A percentile compares a stretch with the other conserved stretches of the same genome.
Conservation (phyloP, 2,113 vertebrate species). For the human region GRCh38 chr14:88745001-88745500, state of each 20-base stretch:
- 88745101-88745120: neutral
- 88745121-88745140: conserved; percentile 22
- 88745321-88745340: neutral
- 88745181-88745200: neutral
- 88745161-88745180: neutral
- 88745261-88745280: conserved; percentile 28
- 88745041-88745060: conserved; percentile 2
- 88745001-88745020: neutral
- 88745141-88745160: conserved; percentile 22
- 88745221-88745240: conserved; percentile 9
- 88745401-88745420: neutral
- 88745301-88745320: neutral
- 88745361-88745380: neutral
- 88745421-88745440: conserved; percentile 28
- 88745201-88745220: neutral
- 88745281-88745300: neutral
- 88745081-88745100: conserved; percentile 7
- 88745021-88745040: neutral
- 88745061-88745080: neutral
- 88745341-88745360: neutral
- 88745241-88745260: conserved; percentile 11
- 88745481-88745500: neutral
- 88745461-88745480: neutral
- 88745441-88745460: neutral
- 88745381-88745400: conserved; percentile 7